A percentile compares a stretch with the other conserved stretches of the same genome.
These are phyloP conservation scores for Anomalospiza imberbis DNA, from an alignment of 2,797 vertebrate genomes.

Conservation along the genomic window DNA sequence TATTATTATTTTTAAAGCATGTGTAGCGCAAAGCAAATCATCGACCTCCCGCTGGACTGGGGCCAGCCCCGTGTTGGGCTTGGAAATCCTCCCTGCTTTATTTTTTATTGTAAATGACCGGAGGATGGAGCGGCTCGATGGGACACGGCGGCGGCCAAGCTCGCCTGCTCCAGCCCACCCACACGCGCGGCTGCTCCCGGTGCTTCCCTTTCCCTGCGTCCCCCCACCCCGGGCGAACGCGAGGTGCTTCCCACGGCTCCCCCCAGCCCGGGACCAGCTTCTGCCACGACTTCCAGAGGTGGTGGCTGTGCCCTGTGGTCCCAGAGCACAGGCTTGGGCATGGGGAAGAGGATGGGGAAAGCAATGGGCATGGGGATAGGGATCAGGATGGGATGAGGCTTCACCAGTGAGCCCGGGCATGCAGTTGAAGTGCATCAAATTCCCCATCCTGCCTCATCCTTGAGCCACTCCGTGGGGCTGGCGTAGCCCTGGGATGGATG, in stretches of 20 bases:
- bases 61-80: constrained; percentile 43
- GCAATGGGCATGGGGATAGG: background rate
- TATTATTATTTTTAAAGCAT: constrained; percentile 52
- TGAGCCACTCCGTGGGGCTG: background rate
- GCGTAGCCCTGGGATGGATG: rapidly evolving
- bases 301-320: background rate
- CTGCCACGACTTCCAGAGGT: background rate
- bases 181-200: background rate
- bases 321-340: background rate
- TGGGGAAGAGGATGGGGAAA: too few relatives aligned
- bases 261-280: background rate
- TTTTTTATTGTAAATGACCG: constrained; percentile 36
- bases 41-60: constrained; percentile 13
- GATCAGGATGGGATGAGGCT: background rate
- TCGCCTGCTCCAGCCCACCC: constrained; percentile 27
- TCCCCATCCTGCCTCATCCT: background rate
- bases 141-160: constrained; percentile 30
- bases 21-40: constrained; percentile 17
- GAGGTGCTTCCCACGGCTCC: background rate
- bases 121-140: constrained; percentile 35
- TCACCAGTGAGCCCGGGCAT: rapidly evolving
- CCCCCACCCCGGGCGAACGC: rapidly evolving
- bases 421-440: rapidly evolving
- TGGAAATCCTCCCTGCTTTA: constrained; percentile 51
- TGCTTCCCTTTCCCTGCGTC: background rate